Base-by-base conservation (phyloP, 2,797 vertebrate species). In the Lemur catta region DNA sequence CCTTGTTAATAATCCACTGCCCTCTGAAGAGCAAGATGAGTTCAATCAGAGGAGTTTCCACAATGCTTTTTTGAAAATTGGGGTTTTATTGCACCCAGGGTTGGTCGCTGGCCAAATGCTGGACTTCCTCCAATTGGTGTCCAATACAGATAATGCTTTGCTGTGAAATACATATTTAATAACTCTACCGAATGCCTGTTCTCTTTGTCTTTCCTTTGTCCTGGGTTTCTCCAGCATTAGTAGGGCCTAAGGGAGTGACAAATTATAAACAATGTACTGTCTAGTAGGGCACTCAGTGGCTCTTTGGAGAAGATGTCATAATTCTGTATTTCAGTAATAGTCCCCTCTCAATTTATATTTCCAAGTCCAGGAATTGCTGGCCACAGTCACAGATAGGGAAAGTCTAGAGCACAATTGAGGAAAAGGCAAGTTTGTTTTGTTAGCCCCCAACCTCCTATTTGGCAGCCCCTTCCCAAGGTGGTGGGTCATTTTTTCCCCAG, bases 151-250 rank as follows among this genome's bases (percentile, higher is more conserved):
- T 33, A 89, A 94, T 94, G n/a, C 18, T 86, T 92, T 84, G 28
- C 17, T 87, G 12, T 88, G 76, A 95, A 97, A 94, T 67, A 80
- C 50, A 59, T 75, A 75, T 95, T 94, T 92, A 88, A 81, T 82
- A 72, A 91, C 50, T 91, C 52, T 78, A 87, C n/a, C 4, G 35
- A 93, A 93, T 93, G 67, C 28, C 84, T 69, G 92, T 41, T 92
- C n/a, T 28, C 52, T 96, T 92, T 97, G 43, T 92, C 81, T 90
- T 87, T 92, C 67, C 76, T 95, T 95, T 95, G 87, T 92, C 61
- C 81, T 95, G 15, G 15, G 20, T 84, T 96, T 92, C 43, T 89
- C 57, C 80, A 43, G 43, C 55, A 87, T 48, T 87, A 72, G 72
- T 22, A 74, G 74, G 38, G n/a, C 33, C 48, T 35, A 65, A 82